These are phyloP conservation scores for Semotilus atromaculatus DNA, from an alignment of 2,797 vertebrate species.

Conservation along the genomic window DNA sequence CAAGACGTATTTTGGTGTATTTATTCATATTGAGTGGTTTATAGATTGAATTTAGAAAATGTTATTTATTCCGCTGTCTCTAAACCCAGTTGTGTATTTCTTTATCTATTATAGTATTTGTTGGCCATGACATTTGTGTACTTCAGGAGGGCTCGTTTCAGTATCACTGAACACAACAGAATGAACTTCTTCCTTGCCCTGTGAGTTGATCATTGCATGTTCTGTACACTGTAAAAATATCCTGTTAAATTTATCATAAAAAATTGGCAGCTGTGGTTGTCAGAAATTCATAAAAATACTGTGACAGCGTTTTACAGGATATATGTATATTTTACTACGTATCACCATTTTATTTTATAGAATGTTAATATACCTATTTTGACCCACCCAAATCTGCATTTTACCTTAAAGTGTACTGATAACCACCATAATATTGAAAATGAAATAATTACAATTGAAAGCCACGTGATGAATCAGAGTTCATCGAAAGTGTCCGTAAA, in stretches of 20 bases:
- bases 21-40: neutral
- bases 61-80: neutral
- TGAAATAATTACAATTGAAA: neutral
- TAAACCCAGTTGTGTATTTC: neutral
- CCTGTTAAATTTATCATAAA: no score
- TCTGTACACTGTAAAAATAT: neutral
- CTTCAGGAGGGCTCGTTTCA: conserved; percentile 94
- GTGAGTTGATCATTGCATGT: conserved; percentile 79
- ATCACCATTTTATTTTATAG: neutral
- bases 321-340: neutral
- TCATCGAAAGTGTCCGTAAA: neutral
- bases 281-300: neutral
- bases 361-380: neutral
- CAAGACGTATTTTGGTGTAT: neutral
- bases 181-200: conserved; percentile 95
- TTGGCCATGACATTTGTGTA: conserved; percentile 98
- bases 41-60: neutral
- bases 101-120: conserved; percentile 85
- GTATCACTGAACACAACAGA: conserved; percentile 85
- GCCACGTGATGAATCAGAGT: neutral
- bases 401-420: neutral
- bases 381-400: neutral
- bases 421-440: neutral
- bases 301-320: neutral
- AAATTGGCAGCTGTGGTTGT: neutral